Percentiles rank a stretch among this genome's conserved stretches.
phyloP scores from a whole-genome alignment of 2,113 vertebrate species.

The Cephalopholis sonnerati region DNA sequence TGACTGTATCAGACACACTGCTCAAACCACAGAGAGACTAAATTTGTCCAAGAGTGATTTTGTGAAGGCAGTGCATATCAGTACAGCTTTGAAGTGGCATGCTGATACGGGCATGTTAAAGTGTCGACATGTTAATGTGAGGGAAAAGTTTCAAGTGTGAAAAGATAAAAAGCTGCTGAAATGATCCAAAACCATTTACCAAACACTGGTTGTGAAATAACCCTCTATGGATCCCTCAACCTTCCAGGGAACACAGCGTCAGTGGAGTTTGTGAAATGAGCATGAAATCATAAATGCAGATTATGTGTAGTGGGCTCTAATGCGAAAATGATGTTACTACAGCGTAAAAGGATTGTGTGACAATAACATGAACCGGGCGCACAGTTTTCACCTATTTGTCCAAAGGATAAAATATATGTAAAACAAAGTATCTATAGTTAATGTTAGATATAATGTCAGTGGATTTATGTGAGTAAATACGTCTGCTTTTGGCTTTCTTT shows the following conservation, averaged over 20 bases:
- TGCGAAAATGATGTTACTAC: slow-evolving; percentile 2
- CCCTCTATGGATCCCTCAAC: slow-evolving; percentile 10
- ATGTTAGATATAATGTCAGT: not conserved
- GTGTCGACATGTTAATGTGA: slow-evolving; percentile 59
- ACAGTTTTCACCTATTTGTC: not conserved
- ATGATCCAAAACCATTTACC: slow-evolving; percentile 44
- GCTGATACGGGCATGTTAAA: slow-evolving; percentile 61
- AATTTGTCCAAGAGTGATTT: slow-evolving; percentile 60
- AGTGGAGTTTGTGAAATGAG: slow-evolving; percentile 28
- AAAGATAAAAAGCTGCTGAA: slow-evolving; percentile 69
- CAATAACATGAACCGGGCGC: not conserved
- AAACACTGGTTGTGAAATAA: slow-evolving; percentile 48
- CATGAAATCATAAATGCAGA: slow-evolving; percentile 31
- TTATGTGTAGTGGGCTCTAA: slow-evolving; percentile 22
- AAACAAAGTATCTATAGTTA: not conserved
- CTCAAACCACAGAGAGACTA: slow-evolving; percentile 48
- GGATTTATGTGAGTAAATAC: not conserved
- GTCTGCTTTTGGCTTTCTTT: not conserved
- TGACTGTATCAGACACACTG: slow-evolving; percentile 50
- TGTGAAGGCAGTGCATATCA: slow-evolving; percentile 61
- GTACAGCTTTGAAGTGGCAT: slow-evolving; percentile 62
- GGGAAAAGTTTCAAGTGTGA: slow-evolving; percentile 53
- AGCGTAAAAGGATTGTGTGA: not conserved
- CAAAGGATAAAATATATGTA: not conserved
- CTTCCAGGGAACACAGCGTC: slow-evolving; percentile 31